A percentile compares a stretch with the other conserved stretches of the same genome.
These are phyloP conservation scores for Subacronicta megacephala DNA, from an alignment of 2,888 invertebrate genomes.

Conservation along the genomic window DNA sequence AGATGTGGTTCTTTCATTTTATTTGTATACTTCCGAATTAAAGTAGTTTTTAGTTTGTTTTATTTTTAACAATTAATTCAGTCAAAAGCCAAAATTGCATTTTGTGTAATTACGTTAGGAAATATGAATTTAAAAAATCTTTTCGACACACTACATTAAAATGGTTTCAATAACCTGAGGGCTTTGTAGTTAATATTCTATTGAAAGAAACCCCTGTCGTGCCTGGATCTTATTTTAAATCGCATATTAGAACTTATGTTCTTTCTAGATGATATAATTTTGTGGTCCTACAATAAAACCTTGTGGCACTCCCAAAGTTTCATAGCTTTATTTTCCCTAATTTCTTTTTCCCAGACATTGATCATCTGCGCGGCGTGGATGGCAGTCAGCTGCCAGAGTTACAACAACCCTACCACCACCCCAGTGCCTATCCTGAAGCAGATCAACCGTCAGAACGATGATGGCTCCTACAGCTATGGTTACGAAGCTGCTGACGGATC, in stretches of 20 bases:
- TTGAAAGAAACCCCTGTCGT: no score
- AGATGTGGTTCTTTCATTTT: conserved; percentile 12
- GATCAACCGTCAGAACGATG: conserved; percentile 95
- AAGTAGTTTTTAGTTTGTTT: conserved; percentile 1
- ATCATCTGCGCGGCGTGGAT: conserved; percentile 62
- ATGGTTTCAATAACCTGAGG: no score
- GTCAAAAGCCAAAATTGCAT: no score
- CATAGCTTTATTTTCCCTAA: not conserved
- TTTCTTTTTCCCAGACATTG: conserved; percentile 60
- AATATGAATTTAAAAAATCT: no score
- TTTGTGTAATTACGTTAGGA: no score
- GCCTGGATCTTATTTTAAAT: no score
- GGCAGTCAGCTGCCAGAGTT: conserved; percentile 74
- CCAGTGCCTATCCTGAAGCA: conserved; percentile 95
- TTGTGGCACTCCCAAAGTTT: not conserved
- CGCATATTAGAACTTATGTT: no score
- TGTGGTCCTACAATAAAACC: not conserved
- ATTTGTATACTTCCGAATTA: conserved; percentile 31
- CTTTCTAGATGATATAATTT: no score
- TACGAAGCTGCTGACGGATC: conserved; percentile 96
- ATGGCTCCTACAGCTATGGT: conserved; percentile 96
- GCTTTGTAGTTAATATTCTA: no score
- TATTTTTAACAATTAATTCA: not conserved
- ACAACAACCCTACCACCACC: conserved; percentile 91
- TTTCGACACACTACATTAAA: no score